phyloP scores from a whole-genome alignment of 2,113 vertebrate genomes.

The Osmerus eperlanus region DNA sequence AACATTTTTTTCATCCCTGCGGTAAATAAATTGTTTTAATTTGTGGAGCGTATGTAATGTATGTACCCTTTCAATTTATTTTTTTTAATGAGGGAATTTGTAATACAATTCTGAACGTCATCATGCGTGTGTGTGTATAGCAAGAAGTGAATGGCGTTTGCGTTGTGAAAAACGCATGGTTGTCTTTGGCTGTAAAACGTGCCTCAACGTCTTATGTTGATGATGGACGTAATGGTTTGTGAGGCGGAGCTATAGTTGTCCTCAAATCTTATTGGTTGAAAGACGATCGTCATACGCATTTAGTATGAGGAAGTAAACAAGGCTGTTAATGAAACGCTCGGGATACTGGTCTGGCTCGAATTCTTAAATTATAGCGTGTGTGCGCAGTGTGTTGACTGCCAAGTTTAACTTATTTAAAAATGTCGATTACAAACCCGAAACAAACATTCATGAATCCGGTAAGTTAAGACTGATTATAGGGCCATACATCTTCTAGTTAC shows the following conservation, averaged over 20 bases:
- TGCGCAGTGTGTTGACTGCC: too few relatives aligned
- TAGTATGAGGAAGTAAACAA: conserved; percentile 30
- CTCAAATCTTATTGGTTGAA: conserved; percentile 7
- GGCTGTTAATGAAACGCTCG: conserved; percentile 7
- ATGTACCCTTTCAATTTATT: background rate
- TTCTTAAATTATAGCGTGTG: background rate
- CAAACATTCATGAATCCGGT: conserved; percentile 67
- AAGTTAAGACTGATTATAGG: conserved; percentile 14
- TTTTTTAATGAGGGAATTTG: background rate
- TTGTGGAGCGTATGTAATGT: background rate
- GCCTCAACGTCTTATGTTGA: too few relatives aligned
- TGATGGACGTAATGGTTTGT: too few relatives aligned
- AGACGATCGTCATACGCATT: background rate
- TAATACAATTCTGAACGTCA: too few relatives aligned
- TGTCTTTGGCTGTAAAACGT: too few relatives aligned
- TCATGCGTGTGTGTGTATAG: too few relatives aligned
- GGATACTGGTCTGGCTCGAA: background rate
- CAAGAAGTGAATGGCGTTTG: too few relatives aligned
- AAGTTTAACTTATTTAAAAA: conserved; percentile 11
- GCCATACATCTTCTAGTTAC: too few relatives aligned
- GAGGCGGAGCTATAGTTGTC: too few relatives aligned
- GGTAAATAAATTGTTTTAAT: too few relatives aligned
- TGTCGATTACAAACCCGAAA: conserved; percentile 62
- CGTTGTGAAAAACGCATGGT: too few relatives aligned
- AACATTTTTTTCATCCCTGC: background rate